Percentiles rank a stretch among this genome's conserved stretches.
These are phyloP conservation scores for Carapus acus DNA, from an alignment of 2,797 vertebrate genomes.

Conservation along the genomic window DNA sequence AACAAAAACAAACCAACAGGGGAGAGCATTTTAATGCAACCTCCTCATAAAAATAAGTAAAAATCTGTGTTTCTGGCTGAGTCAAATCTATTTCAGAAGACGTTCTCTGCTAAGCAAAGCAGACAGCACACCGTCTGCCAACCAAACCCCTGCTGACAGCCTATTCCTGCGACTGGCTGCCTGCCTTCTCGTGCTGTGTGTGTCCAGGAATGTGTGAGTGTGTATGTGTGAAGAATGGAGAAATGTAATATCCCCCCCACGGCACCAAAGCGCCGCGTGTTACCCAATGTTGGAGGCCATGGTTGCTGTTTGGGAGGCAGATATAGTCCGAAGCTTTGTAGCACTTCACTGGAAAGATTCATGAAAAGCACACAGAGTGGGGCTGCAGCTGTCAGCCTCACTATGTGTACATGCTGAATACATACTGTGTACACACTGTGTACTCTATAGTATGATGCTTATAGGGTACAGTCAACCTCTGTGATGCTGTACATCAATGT, in stretches of 20 bases:
- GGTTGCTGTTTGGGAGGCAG: slow-evolving; percentile 4
- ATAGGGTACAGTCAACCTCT: too few relatives aligned
- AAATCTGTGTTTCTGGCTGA: slow-evolving; percentile 17
- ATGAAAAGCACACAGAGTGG: neutral
- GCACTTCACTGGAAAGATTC: neutral
- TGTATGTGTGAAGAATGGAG: slow-evolving; percentile 9
- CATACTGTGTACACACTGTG: too few relatives aligned
- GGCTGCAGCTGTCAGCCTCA: neutral
- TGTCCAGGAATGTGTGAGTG: slow-evolving; percentile 8
- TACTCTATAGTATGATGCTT: too few relatives aligned
- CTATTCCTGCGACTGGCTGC: slow-evolving; percentile 43
- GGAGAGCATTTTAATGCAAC: slow-evolving; percentile 2
- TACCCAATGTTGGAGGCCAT: slow-evolving; percentile 8
- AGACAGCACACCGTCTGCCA: slow-evolving; percentile 35
- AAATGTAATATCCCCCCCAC: slow-evolving; percentile 9
- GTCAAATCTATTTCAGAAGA: slow-evolving; percentile 30
- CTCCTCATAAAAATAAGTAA: slow-evolving; percentile 12
- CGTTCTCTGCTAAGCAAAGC: slow-evolving; percentile 30
- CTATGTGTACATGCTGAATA: neutral
- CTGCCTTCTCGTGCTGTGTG: slow-evolving; percentile 32
- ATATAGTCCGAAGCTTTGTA: neutral
- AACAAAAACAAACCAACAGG: neutral
- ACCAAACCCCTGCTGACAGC: slow-evolving; percentile 46
- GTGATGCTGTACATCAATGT: too few relatives aligned
- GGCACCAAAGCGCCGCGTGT: neutral